Evolutionary conservation across 2,888 invertebrate genomes (phyloP).

Genomic region (Aphrophora alni): DNA sequence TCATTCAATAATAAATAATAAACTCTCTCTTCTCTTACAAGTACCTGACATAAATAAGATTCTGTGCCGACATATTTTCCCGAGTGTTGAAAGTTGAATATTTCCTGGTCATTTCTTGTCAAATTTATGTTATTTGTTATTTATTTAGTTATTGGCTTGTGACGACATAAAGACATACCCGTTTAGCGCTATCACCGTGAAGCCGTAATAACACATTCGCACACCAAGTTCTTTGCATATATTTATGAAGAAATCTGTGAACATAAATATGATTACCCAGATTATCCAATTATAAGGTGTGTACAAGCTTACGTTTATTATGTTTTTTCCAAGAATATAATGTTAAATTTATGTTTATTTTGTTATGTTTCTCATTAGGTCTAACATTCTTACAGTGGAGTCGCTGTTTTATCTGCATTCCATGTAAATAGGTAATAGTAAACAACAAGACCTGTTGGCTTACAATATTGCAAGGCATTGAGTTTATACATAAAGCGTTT

Average conservation of each 20-base stretch:
- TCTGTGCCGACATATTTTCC: too few relatives aligned
- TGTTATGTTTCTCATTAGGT: background rate
- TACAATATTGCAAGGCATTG: too few relatives aligned
- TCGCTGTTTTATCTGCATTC: background rate
- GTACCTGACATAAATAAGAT: too few relatives aligned
- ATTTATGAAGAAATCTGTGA: background rate
- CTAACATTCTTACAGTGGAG: background rate
- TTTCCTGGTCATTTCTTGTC: background rate
- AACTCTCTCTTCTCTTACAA: too few relatives aligned
- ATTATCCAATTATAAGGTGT: background rate
- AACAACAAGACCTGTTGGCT: background rate
- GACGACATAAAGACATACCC: background rate
- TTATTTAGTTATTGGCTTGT: background rate
- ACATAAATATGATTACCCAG: background rate
- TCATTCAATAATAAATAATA: too few relatives aligned
- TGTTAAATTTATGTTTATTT: background rate
- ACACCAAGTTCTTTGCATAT: background rate
- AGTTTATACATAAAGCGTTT: too few relatives aligned
- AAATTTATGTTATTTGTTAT: background rate
- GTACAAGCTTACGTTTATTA: background rate
- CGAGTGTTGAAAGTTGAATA: background rate
- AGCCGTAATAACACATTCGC: background rate
- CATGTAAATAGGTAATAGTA: background rate
- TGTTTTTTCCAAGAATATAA: background rate
- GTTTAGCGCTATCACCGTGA: background rate